Evolutionary conservation across 2,113 vertebrate genomes (phyloP).

Genomic region (Platysternon megacephalum): DNA sequence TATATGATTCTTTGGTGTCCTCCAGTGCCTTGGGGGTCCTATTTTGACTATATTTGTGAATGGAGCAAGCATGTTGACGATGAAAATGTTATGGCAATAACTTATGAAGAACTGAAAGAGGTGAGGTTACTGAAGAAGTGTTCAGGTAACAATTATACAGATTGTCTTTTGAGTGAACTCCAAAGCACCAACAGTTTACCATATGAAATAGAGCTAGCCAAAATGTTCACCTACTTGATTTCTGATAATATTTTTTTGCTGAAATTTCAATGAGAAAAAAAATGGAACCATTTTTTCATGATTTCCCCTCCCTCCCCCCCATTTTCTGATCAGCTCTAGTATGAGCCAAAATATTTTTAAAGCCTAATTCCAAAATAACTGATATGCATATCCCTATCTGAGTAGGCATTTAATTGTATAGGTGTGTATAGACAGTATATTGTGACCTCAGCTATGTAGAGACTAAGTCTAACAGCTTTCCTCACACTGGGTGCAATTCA

Average conservation of each 20-base stretch:
- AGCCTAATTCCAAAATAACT: background rate
- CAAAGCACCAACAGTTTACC: rapidly evolving
- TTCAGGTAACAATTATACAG: background rate
- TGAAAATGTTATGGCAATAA: conserved; percentile 79
- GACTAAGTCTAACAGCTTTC: background rate
- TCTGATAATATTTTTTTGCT: background rate
- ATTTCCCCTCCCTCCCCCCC: background rate
- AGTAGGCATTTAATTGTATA: background rate
- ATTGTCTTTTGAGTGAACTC: background rate
- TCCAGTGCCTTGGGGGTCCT: conserved; percentile 82
- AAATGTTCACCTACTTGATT: background rate
- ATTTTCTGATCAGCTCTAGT: background rate
- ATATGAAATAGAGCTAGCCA: background rate
- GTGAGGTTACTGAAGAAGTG: conserved; percentile 41
- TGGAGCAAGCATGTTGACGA: conserved; percentile 80
- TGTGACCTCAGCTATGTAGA: background rate
- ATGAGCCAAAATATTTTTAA: background rate
- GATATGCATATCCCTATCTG: background rate
- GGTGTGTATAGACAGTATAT: background rate
- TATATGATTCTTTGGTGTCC: background rate
- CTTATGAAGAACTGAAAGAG: conserved; percentile 85
- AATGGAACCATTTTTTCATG: rapidly evolving
- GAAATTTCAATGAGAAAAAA: background rate
- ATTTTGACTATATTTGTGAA: conserved; percentile 77
- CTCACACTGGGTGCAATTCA: background rate